These are phyloP conservation scores for Megaustenia siamemsis DNA, from an alignment of 2,888 invertebrate genomes.

Conservation along the genomic window DNA sequence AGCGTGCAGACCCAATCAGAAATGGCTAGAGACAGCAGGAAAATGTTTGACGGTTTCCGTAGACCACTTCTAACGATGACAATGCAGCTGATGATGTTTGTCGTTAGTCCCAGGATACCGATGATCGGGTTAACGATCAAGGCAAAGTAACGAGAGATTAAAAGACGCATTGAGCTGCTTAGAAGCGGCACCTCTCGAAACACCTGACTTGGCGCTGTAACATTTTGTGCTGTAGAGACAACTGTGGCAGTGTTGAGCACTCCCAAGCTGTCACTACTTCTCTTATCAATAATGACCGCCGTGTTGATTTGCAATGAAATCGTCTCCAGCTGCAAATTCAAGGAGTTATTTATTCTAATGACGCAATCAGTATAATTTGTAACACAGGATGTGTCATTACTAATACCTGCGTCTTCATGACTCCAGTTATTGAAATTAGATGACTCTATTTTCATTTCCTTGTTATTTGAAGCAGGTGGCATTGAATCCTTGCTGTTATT, in stretches of 20 bases:
- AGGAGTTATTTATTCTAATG: too few relatives aligned
- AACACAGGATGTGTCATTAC: too few relatives aligned
- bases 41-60: slow-evolving; percentile 9
- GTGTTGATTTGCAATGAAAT: not conserved
- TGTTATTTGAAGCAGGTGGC: too few relatives aligned
- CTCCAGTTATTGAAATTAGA: too few relatives aligned
- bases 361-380: too few relatives aligned
- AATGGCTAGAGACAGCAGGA: slow-evolving; percentile 11
- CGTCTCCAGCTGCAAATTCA: too few relatives aligned
- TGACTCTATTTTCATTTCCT: too few relatives aligned
- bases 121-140: slow-evolving; percentile 11
- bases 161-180: not conserved
- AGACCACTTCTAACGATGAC: not conserved
- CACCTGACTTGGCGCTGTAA: too few relatives aligned
- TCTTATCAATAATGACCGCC: not conserved
- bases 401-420: too few relatives aligned
- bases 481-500: too few relatives aligned
- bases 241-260: not conserved
- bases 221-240: not conserved
- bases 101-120: not conserved
- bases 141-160: not conserved
- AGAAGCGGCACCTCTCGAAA: not conserved
- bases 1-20: slow-evolving; percentile 20
- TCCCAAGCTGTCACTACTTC: not conserved
- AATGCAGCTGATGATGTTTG: not conserved